Base-by-base conservation (phyloP, 2,797 vertebrate genomes). In the Paguma larvata region DNA sequence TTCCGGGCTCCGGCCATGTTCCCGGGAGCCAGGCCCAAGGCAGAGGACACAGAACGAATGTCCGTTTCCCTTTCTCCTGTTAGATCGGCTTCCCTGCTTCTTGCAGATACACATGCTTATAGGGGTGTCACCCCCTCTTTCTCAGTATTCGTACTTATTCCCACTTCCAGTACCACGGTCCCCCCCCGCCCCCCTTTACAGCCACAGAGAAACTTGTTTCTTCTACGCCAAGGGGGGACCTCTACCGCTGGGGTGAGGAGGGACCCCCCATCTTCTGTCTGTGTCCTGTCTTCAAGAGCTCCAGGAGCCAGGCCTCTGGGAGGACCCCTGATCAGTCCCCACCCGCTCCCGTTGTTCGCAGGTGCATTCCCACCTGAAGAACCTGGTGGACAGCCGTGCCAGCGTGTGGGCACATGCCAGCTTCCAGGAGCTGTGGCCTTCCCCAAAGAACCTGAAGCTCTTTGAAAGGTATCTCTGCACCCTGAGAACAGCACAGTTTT, bases 401-500 rank as follows among this genome's bases (percentile, higher is more conserved):
- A 99, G 99, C 41, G 98, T 99, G 15, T 99, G 99, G 99, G 99
- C 99, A 2, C 99, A 99, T 95, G 99, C 99, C 97, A 99, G 98
- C 98, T 99, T 99, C 97, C 99, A 99, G 94, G 99, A 99, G 79
- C 98, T 98, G 3, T 99, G 99, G 99, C 99, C 99, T 23, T 99
- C 99, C 78, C 99, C 99, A 0, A 98, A 98, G 67, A 99, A 99
- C 87, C 98, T 99, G 88, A 99, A 99, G 98, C 99, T 99, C 72
- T 99, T 99, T 99, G 99, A 99, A 99, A 99, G 99, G 99, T 99
- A 99, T 27, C 3, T 79, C 5, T 67, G 16, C 14, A 62, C 78
- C 78, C 59, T 63, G 10, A 84, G 34, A 90, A 34, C 1, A 16
- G n/a, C 70, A 16, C 14, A 13, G 14, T 77, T 82, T 85, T 38